A percentile compares a stretch with the other conserved stretches of the same genome.
Evolutionary conservation across 1,140 invertebrate species (phyloP).

Genomic region (Eciton burchellii): DNA sequence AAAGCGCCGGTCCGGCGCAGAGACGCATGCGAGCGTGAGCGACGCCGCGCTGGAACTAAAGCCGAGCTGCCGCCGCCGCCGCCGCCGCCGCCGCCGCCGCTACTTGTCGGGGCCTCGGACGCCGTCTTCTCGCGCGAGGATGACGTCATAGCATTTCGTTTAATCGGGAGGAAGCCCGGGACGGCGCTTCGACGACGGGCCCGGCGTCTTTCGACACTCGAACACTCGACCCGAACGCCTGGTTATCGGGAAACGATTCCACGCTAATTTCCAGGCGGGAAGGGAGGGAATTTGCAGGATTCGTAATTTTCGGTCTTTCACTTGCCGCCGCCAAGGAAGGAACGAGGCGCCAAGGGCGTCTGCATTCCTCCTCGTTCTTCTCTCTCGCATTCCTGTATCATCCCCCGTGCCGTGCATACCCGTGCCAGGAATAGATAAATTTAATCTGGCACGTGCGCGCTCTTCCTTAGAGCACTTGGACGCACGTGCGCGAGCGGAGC

Average conservation of each 20-base stretch:
- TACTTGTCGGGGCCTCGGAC: not conserved
- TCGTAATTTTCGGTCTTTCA: not conserved
- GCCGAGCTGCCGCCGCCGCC: not conserved
- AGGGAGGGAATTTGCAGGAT: not conserved
- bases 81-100: too few relatives aligned
- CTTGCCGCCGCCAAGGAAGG: not conserved
- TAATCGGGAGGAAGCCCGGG: too few relatives aligned
- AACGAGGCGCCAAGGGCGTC: not conserved
- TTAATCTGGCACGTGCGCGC: slow-evolving; percentile 43
- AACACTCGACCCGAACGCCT: too few relatives aligned
- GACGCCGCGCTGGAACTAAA: not conserved
- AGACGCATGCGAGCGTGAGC: slow-evolving; percentile 42
- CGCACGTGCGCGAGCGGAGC: slow-evolving; percentile 35
- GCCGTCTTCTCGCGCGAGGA: not conserved
- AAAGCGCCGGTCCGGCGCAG: slow-evolving; percentile 36
- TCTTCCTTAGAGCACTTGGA: slow-evolving; percentile 32
- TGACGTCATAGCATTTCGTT: not conserved
- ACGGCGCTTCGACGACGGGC: too few relatives aligned
- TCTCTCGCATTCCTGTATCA: slow-evolving; percentile 4
- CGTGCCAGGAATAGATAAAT: slow-evolving; percentile 41
- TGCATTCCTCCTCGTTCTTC: slow-evolving; percentile 24
- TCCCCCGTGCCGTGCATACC: slow-evolving; percentile 4
- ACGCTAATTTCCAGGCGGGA: not conserved
- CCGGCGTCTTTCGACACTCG: too few relatives aligned
- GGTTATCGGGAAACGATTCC: not conserved